These are phyloP conservation scores for Torymus auratus DNA, from an alignment of 2,888 invertebrate species.

Conservation along the genomic window DNA sequence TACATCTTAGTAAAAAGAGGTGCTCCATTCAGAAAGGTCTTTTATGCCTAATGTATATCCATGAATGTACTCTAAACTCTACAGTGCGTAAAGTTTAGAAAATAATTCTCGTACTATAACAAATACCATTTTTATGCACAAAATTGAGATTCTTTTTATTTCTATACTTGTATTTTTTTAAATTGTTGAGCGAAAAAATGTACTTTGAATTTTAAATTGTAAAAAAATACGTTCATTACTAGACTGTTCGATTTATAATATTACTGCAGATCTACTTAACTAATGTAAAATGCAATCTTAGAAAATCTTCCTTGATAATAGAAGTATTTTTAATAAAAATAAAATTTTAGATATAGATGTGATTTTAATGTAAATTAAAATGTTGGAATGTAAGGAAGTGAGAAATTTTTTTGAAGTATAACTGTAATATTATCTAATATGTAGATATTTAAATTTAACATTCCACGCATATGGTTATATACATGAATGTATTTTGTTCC, in stretches of 20 bases:
- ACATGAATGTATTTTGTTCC: no score
- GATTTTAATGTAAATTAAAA: not conserved
- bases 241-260: not conserved
- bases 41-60: not conserved
- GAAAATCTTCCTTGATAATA: conserved; percentile 39
- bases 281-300: conserved; percentile 22
- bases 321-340: not conserved
- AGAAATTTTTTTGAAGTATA: not conserved
- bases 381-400: conserved; percentile 7
- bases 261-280: conserved; percentile 5
- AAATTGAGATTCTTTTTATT: conserved; percentile 10
- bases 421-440: not conserved
- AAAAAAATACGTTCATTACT: conserved; percentile 20
- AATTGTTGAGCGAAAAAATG: not conserved
- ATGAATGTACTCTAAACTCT: conserved; percentile 13
- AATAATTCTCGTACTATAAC: conserved; percentile 12
- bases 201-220: conserved; percentile 22
- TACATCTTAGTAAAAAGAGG: conserved; percentile 23
- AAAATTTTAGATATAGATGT: not conserved
- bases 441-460: not conserved
- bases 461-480: not conserved
- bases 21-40: conserved; percentile 11
- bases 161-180: conserved; percentile 12
- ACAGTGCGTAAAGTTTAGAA: conserved; percentile 25
- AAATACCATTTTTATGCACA: conserved; percentile 38